Evolutionary conservation across 2,888 invertebrate species (phyloP).

Genomic region (Conomelus anceps): DNA sequence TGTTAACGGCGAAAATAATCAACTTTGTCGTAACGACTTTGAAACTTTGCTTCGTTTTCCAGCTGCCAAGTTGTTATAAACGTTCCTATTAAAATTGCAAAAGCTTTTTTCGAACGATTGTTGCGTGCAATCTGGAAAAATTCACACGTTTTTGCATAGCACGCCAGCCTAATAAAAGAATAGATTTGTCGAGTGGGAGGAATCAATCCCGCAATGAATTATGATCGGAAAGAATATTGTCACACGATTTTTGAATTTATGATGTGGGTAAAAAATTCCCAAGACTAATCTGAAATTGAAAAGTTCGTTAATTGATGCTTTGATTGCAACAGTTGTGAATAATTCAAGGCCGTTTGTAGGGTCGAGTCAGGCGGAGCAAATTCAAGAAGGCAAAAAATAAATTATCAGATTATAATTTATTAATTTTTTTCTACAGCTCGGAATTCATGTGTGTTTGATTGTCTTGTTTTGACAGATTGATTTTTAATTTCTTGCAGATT

Average conservation of each 20-base stretch:
- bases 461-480: too few species aligned
- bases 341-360: neutral
- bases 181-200: neutral
- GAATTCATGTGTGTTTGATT: too few species aligned
- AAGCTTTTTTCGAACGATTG: neutral
- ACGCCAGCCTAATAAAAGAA: neutral
- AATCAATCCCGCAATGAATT: neutral
- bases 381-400: too few species aligned
- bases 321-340: neutral
- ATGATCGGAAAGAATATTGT: neutral
- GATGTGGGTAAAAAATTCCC: neutral
- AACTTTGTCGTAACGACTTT: neutral
- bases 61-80: neutral
- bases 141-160: neutral
- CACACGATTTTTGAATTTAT: neutral
- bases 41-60: too few species aligned
- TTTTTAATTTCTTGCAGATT: too few species aligned
- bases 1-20: neutral
- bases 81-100: neutral
- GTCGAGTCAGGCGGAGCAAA: too few species aligned
- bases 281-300: neutral
- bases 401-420: too few species aligned
- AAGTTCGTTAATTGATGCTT: neutral
- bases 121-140: neutral
- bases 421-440: too few species aligned